These are phyloP conservation scores for Denticeps clupeoides DNA, from an alignment of 2,797 vertebrate genomes.

Conservation along the genomic window DNA sequence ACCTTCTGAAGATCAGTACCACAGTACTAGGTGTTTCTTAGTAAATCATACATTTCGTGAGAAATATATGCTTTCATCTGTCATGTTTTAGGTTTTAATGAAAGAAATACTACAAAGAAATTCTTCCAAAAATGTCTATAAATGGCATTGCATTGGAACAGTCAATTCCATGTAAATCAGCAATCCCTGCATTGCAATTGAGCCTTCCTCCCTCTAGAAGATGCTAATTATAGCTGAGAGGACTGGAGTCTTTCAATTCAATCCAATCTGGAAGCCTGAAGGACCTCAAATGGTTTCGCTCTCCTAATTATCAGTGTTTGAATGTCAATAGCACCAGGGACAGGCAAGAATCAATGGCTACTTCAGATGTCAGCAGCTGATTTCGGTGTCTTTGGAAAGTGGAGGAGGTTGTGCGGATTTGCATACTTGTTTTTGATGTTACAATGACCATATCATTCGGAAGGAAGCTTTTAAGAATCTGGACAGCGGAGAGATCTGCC, in stretches of 20 bases:
- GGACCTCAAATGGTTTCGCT: slow-evolving; percentile 6
- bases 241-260: neutral
- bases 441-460: neutral
- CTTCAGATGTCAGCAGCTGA: slow-evolving; percentile 1
- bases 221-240: slow-evolving; percentile 2
- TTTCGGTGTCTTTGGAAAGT: too few relatives aligned
- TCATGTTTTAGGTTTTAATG: too few relatives aligned
- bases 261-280: neutral
- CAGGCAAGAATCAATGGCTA: neutral
- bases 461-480: neutral
- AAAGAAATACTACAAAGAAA: too few relatives aligned
- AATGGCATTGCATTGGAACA: too few relatives aligned
- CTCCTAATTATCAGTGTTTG: slow-evolving; percentile 13
- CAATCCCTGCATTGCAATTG: too few relatives aligned
- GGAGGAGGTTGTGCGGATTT: neutral
- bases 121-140: too few relatives aligned
- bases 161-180: too few relatives aligned
- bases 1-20: too few relatives aligned
- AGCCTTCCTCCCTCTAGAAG: neutral
- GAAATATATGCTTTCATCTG: too few relatives aligned
- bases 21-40: too few relatives aligned
- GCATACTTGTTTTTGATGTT: neutral
- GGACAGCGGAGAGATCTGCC: slow-evolving; percentile 6
- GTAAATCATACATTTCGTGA: too few relatives aligned
- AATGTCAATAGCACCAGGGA: neutral